Percentiles rank a stretch among this genome's conserved stretches.
Conservation (phyloP, 2,888 invertebrate species). For the Lasioglossum marginatum region DNA sequence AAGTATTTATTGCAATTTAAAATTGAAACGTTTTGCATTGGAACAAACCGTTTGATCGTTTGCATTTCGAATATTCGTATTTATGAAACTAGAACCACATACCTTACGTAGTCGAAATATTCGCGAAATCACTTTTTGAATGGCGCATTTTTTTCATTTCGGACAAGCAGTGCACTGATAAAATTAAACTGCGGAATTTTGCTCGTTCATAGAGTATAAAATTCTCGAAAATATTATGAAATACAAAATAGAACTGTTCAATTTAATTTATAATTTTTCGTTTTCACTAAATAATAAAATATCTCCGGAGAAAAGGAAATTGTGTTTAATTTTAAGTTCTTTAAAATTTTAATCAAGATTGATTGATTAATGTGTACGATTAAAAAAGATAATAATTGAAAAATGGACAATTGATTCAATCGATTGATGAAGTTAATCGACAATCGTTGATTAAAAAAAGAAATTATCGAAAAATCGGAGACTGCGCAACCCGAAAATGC, state of each 20-base stretch:
- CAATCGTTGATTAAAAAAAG: too few relatives aligned
- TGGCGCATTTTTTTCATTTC: background rate
- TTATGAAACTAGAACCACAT: background rate
- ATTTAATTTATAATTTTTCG: background rate
- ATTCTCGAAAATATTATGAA: background rate
- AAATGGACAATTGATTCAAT: too few relatives aligned
- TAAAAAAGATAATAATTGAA: too few relatives aligned
- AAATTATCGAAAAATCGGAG: too few relatives aligned
- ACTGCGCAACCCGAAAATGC: too few relatives aligned
- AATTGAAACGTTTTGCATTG: background rate
- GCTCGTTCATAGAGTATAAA: background rate
- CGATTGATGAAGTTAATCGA: too few relatives aligned
- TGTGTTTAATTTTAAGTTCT: background rate
- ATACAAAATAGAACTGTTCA: background rate
- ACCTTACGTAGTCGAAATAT: background rate
- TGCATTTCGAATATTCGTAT: background rate
- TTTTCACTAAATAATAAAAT: background rate
- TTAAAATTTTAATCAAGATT: too few relatives aligned
- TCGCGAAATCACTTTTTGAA: background rate
- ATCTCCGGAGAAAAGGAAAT: background rate
- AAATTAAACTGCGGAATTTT: background rate
- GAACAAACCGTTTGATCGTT: background rate
- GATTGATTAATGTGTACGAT: too few relatives aligned
- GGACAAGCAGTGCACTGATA: background rate
- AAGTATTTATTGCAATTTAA: background rate